Evolutionary conservation across 2,888 invertebrate genomes (phyloP).

Genomic region (Labia minor): DNA sequence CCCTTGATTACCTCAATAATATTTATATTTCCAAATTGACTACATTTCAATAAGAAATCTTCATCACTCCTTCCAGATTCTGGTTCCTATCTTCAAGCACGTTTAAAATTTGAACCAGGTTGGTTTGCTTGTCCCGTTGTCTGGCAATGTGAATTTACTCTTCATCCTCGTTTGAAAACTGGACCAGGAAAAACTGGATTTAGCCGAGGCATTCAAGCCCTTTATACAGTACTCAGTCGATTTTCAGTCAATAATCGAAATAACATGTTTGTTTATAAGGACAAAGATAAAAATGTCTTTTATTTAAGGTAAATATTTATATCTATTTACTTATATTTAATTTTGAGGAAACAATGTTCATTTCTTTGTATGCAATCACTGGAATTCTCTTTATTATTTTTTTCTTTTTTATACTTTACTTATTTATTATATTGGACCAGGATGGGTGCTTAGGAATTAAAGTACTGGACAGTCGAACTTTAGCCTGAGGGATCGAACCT

Average conservation of each 20-base stretch:
- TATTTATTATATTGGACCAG: no score
- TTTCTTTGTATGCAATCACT: slow-evolving; percentile 16
- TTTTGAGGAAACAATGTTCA: no score
- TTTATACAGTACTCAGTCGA: slow-evolving; percentile 53
- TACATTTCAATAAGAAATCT: no score
- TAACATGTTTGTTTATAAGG: slow-evolving; percentile 67
- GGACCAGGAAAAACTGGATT: slow-evolving; percentile 48
- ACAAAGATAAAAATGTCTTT: slow-evolving; percentile 50
- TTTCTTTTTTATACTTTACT: no score
- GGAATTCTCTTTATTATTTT: slow-evolving; percentile 20
- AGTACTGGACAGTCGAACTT: no score
- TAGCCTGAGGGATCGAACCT: no score
- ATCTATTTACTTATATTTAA: no score
- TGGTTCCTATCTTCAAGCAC: slow-evolving; percentile 35
- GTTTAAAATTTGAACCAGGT: slow-evolving; percentile 47
- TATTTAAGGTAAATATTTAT: slow-evolving; percentile 40
- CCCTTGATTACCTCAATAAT: no score
- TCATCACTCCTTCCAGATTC: no score
- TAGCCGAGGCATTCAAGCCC: slow-evolving; percentile 51
- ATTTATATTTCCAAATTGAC: no score
- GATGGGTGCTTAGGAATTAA: no score
- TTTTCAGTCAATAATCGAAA: slow-evolving; percentile 59
- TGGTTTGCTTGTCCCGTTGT: slow-evolving; percentile 63
- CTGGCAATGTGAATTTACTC: slow-evolving; percentile 54
- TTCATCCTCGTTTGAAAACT: slow-evolving; percentile 60